Conservation (phyloP, 2,797 vertebrate species). For the Babyrousa celebensis region DNA sequence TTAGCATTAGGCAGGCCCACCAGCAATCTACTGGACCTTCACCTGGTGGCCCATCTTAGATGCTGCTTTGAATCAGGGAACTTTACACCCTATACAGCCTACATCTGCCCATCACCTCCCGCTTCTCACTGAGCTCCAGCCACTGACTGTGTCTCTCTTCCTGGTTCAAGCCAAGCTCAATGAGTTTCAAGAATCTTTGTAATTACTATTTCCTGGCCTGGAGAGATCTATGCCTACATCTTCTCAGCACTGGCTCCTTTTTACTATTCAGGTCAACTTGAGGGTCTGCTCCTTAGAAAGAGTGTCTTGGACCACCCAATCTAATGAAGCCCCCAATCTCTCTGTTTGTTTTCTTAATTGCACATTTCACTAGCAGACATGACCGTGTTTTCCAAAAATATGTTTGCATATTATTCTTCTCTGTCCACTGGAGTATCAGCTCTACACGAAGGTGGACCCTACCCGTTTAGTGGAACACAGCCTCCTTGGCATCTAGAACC, state of each 20-base stretch:
- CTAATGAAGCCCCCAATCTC: neutral
- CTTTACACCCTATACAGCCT: neutral
- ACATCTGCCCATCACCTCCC: neutral
- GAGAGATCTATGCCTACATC: constrained; percentile 17
- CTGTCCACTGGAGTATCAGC: neutral
- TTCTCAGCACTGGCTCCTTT: neutral
- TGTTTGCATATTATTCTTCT: neutral
- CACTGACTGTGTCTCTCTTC: neutral
- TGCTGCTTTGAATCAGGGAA: neutral
- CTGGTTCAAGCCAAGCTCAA: neutral
- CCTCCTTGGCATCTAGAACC: neutral
- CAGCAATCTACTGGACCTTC: neutral
- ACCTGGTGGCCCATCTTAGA: neutral
- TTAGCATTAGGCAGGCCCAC: neutral
- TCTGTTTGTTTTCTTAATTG: constrained; percentile 27
- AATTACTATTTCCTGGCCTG: neutral
- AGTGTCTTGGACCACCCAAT: neutral
- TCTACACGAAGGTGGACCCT: neutral
- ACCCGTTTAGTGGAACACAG: neutral
- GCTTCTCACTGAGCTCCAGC: neutral
- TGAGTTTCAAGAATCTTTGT: neutral
- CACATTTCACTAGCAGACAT: neutral
- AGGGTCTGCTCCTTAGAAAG: constrained; percentile 39
- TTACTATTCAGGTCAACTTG: constrained; percentile 11
- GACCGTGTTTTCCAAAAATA: neutral